phyloP scores from a whole-genome alignment of 2,888 invertebrate species.

The Euzetes globulus region DNA sequence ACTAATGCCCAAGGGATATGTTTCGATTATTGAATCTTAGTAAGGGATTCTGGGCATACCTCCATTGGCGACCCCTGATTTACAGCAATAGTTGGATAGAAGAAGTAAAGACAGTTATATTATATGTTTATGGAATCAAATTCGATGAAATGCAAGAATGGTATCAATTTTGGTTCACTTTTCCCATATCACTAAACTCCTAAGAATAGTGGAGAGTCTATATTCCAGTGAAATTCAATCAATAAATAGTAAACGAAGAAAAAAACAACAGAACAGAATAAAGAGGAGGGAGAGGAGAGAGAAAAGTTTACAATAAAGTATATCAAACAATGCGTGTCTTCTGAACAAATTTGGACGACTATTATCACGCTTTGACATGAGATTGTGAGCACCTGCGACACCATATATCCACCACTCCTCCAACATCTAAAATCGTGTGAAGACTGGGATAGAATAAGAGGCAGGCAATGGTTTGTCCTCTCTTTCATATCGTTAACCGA shows the following conservation, averaged over 20 bases:
- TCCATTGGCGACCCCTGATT: too few relatives aligned
- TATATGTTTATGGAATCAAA: too few relatives aligned
- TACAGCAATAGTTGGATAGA: too few relatives aligned
- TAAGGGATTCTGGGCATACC: too few relatives aligned
- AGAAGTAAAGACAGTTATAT: background rate
- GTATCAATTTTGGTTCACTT: too few relatives aligned
- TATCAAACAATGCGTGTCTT: slow-evolving; percentile 31
- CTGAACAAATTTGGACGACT: slow-evolving; percentile 23
- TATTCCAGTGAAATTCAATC: background rate
- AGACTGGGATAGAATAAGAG: background rate
- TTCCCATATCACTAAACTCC: too few relatives aligned
- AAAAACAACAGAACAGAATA: background rate
- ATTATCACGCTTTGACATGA: slow-evolving; percentile 26
- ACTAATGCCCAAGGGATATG: too few relatives aligned
- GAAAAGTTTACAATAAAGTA: background rate
- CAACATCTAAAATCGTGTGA: background rate
- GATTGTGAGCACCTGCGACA: slow-evolving; percentile 18
- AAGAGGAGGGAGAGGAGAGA: background rate
- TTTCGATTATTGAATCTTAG: too few relatives aligned
- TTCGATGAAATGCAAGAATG: too few relatives aligned
- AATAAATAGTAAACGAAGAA: background rate
- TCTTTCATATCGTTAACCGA: too few relatives aligned
- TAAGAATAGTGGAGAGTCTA: background rate
- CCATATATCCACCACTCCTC: background rate
- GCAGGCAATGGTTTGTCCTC: background rate